Percentiles rank a stretch among this genome's conserved stretches.
Evolutionary conservation across 2,888 invertebrate species (phyloP).

Genomic region (Lysandra bellargus): DNA sequence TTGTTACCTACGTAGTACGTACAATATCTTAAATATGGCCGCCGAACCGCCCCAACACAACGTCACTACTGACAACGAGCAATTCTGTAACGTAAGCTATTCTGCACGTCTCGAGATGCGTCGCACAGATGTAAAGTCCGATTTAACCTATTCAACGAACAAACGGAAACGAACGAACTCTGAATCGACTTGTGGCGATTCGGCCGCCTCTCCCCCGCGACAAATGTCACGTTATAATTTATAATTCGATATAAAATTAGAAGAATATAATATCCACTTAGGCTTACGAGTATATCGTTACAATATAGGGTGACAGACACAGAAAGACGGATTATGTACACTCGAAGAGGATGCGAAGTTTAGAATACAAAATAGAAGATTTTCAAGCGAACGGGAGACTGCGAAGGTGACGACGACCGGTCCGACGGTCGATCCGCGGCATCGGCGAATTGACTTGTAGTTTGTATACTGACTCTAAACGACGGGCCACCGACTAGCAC

Average conservation of each 20-base stretch:
- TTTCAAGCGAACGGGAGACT: conserved; percentile 22
- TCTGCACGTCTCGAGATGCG: not conserved
- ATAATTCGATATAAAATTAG: conserved; percentile 76
- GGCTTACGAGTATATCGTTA: conserved; percentile 72
- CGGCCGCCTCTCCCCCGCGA: conserved; percentile 21
- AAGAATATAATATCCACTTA: conserved; percentile 80
- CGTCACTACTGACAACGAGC: not conserved
- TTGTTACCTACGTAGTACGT: conserved; percentile 63
- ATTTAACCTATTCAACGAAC: not conserved
- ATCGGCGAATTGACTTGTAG: conserved; percentile 68
- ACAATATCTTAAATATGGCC: conserved; percentile 54
- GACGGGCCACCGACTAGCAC: conserved; percentile 38
- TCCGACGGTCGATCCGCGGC: conserved; percentile 34
- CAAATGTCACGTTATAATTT: conserved; percentile 53
- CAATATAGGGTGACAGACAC: conserved; percentile 46
- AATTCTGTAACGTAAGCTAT: not conserved
- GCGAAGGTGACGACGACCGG: conserved; percentile 4
- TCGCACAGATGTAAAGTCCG: not conserved
- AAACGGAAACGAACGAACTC: not conserved
- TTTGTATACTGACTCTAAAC: conserved; percentile 46
- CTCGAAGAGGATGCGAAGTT: conserved; percentile 25
- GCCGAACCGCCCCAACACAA: conserved; percentile 41
- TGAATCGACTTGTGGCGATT: conserved; percentile 17
- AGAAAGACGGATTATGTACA: conserved; percentile 28
- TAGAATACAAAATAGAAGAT: conserved; percentile 29